Evolutionary conservation across 1,140 invertebrate genomes (phyloP).

Genomic region (Drosophila funebris): DNA sequence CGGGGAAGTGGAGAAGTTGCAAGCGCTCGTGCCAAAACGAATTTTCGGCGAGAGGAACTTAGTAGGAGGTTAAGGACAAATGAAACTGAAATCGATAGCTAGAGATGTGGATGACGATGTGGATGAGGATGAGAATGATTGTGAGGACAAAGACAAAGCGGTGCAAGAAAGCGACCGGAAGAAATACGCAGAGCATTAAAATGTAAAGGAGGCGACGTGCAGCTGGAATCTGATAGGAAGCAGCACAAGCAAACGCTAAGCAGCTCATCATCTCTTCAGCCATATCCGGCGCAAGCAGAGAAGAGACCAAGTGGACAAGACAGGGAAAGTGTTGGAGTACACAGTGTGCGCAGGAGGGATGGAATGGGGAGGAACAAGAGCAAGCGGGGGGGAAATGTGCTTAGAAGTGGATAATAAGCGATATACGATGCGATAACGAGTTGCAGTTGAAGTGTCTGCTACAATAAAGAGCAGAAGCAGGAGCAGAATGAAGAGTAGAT

Average conservation of each 20-base stretch:
- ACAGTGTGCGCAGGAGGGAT: background rate
- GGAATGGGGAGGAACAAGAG: conserved; percentile 2
- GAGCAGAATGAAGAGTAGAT: background rate
- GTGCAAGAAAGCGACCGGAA: conserved; percentile 54
- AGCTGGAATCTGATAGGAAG: conserved; percentile 76
- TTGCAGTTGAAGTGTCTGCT: conserved; percentile 54
- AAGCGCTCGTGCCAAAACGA: conserved; percentile 41
- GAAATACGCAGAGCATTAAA: conserved; percentile 59
- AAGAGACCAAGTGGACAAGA: conserved; percentile 46
- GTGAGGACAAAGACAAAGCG: conserved; percentile 30
- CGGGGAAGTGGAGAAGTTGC: conserved; percentile 21
- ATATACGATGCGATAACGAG: conserved; percentile 77
- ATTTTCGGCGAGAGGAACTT: background rate
- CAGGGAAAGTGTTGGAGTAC: conserved; percentile 24
- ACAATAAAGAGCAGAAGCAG: background rate
- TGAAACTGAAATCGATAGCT: conserved; percentile 38
- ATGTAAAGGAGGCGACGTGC: conserved; percentile 25
- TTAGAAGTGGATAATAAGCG: conserved; percentile 74
- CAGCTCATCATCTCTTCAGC: conserved; percentile 68
- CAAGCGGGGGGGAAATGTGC: conserved; percentile 38
- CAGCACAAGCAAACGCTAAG: conserved; percentile 15
- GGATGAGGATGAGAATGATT: background rate
- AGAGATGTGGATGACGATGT: background rate
- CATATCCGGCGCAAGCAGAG: conserved; percentile 67
- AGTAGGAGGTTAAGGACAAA: background rate